Evolutionary conservation across 2,888 invertebrate genomes (phyloP).

Genomic region (Antheraea assamensis): DNA sequence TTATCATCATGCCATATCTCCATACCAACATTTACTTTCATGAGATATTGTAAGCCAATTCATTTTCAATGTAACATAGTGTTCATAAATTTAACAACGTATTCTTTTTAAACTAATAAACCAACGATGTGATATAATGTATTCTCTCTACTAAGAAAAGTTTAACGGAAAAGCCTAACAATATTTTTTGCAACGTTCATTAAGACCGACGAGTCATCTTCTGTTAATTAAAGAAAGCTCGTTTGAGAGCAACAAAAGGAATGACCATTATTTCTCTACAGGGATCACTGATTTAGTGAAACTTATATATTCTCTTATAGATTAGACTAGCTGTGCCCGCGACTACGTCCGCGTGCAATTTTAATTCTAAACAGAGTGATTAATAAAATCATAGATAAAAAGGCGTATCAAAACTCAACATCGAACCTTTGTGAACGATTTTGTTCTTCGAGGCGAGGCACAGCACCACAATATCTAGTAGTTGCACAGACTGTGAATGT

Average conservation of each 20-base stretch:
- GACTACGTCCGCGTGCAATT: no score
- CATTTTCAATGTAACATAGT: background rate
- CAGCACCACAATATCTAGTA: no score
- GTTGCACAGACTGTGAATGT: no score
- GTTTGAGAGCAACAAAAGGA: background rate
- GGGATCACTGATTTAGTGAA: constrained; percentile 5
- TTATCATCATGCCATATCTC: no score
- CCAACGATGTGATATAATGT: background rate
- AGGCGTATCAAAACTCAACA: no score
- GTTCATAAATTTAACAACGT: background rate
- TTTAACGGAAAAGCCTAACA: background rate
- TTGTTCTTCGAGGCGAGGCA: no score
- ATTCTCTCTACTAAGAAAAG: background rate
- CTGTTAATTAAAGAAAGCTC: constrained; percentile 7
- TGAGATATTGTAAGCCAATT: no score
- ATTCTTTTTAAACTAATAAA: background rate
- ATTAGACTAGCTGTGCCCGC: no score
- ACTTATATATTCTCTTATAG: background rate
- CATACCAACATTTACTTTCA: no score
- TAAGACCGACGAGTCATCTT: background rate
- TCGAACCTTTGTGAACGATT: no score
- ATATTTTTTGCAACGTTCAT: constrained; percentile 6
- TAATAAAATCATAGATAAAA: no score
- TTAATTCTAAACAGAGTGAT: no score
- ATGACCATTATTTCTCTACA: background rate